Evolutionary conservation across 2,797 vertebrate genomes (phyloP), one percentile per base, ranked within the genome.

Genomic region (Selene dorsalis): DNA sequence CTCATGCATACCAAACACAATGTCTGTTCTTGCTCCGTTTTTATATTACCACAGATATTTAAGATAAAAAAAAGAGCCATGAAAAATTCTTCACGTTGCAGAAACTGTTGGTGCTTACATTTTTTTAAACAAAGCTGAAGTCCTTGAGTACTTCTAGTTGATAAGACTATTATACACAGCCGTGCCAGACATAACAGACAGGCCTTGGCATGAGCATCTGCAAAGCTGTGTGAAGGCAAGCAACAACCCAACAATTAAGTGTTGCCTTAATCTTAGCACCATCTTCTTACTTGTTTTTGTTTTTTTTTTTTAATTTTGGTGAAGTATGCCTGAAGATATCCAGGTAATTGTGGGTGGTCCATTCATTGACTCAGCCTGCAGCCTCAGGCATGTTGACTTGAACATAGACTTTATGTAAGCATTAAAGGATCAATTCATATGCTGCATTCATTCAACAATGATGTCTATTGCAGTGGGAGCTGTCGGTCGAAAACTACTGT

Each of bases 381-480:
- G n/a, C 65, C 48, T 52, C 10, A 53, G 22, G 4, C 18, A 18
- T 76, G 4, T 17, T 35, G 24, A 79, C 17, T 62, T 69, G 9
- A 8, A 7, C 32, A 35, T 35, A 35, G 32, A 8, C 32, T 35
- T 35, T 8, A 60, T 57, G 41, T 48, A 24, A 26, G 1, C 59
- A 59, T 69, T 38, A 24, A 67, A 84, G 14, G 22, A 43, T 74
- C 62, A 30, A 65, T 53, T 74, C 55, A 69, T n/a, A 20, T 18
- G 62, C 17, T 79, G 50, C 30, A 35, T 35, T 35, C 32, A 35
- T 35, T 35, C 7, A 35, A 35, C 8, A 35, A 35, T 35, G 76
- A 8, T 84, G 48, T 66, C 38, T 69, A 6, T 62, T 65, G 18
- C 75, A 96, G 95, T 96, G 95, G 95, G 65, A 89, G 81, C 80